phyloP scores from a whole-genome alignment of 2,888 invertebrate genomes.

The Galerucella pusilla region DNA sequence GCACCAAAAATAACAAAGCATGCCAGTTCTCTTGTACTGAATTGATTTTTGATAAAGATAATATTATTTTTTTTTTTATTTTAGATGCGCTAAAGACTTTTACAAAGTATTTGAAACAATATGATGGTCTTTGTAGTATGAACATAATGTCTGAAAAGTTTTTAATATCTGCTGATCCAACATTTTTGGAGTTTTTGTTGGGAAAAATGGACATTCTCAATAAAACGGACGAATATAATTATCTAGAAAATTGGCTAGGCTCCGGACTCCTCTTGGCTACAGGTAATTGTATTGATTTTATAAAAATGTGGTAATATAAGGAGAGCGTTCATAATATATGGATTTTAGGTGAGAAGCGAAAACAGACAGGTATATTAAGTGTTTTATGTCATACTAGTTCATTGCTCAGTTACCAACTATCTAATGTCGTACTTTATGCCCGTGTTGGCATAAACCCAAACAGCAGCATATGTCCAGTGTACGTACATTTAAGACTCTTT shows the following conservation, averaged over 20 bases:
- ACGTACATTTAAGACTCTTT: no score
- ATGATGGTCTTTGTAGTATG: slow-evolving; percentile 39
- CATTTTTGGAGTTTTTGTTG: slow-evolving; percentile 66
- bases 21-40: no score
- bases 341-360: no score
- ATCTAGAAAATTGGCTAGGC: slow-evolving; percentile 51
- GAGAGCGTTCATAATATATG: no score
- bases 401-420: no score
- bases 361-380: no score
- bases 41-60: not conserved
- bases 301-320: no score
- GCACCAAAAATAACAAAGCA: no score
- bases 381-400: no score
- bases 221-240: slow-evolving; percentile 49
- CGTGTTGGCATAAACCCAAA: no score
- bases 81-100: slow-evolving; percentile 38
- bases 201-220: slow-evolving; percentile 47
- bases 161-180: slow-evolving; percentile 66
- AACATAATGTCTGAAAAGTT: slow-evolving; percentile 32
- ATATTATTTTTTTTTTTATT: slow-evolving; percentile 12
- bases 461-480: no score
- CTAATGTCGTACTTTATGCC: no score
- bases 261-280: slow-evolving; percentile 49
- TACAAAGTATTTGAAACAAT: slow-evolving; percentile 25
- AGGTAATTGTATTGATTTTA: slow-evolving; percentile 34